These are phyloP conservation scores for Hippocampus zosterae DNA, from an alignment of 2,113 vertebrate genomes.

Conservation along the genomic window DNA sequence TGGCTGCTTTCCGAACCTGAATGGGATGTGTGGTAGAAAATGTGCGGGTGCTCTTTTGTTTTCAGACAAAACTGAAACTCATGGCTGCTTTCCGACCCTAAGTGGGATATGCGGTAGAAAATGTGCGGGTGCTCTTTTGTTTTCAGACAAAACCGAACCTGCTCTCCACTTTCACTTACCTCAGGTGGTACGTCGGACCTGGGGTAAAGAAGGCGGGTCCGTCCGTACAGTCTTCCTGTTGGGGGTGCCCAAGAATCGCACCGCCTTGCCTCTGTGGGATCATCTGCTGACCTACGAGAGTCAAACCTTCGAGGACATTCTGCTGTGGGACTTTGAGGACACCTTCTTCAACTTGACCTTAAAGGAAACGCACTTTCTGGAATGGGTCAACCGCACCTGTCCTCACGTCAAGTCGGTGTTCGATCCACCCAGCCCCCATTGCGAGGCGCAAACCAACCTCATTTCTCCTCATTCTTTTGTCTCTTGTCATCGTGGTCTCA, in stretches of 20 bases:
- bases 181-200: conserved; percentile 87
- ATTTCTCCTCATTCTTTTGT: background rate
- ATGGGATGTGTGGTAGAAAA: too few relatives aligned
- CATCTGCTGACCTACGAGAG: conserved; percentile 86
- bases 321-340: conserved; percentile 95
- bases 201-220: conserved; percentile 83
- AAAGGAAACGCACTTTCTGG: conserved; percentile 93
- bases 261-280: conserved; percentile 79
- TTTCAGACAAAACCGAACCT: background rate
- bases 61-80: too few relatives aligned
- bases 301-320: conserved; percentile 77
- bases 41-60: too few relatives aligned
- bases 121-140: background rate
- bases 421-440: rapidly evolving
- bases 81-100: background rate
- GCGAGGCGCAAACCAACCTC: background rate
- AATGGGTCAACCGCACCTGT: conserved; percentile 86
- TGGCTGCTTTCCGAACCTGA: too few relatives aligned
- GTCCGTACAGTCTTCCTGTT: conserved; percentile 86
- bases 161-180: background rate
- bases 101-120: background rate
- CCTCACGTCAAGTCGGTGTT: conserved; percentile 64
- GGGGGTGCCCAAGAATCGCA: conserved; percentile 79
- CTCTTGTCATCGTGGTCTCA: background rate
- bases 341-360: conserved; percentile 97